phyloP scores from a whole-genome alignment of 1,140 invertebrate genomes.

The Eriocheir sinensis region DNA sequence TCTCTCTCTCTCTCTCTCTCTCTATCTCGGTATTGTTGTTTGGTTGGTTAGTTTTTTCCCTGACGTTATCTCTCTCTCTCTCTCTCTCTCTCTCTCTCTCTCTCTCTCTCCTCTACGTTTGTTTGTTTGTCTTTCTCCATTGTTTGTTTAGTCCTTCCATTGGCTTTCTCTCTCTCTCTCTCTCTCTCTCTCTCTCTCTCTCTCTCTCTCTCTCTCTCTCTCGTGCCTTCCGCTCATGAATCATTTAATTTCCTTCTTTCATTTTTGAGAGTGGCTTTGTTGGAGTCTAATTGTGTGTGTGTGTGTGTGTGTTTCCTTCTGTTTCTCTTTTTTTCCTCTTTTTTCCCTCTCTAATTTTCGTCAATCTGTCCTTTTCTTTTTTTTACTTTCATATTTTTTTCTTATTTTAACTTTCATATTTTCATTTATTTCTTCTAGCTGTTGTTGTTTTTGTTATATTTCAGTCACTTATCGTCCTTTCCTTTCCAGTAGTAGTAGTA shows the following conservation, averaged over 20 bases:
- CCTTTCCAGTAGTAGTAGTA: too few species aligned
- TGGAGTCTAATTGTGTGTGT: too few species aligned
- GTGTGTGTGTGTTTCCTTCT: too few species aligned
- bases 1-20: background rate
- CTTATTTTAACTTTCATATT: too few species aligned
- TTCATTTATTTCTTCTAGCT: background rate
- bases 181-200: conserved; percentile 17
- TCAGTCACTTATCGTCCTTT: too few species aligned
- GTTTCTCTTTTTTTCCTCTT: conserved; percentile 29
- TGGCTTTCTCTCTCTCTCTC: conserved; percentile 26
- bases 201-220: background rate
- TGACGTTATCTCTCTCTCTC: background rate
- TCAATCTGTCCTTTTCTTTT: too few species aligned
- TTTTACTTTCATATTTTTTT: background rate
- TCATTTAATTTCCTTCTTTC: too few species aligned
- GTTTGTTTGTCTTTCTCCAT: background rate
- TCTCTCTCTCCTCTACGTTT: background rate
- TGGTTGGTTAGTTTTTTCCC: background rate
- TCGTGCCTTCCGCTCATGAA: too few species aligned
- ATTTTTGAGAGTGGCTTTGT: too few species aligned
- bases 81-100: background rate
- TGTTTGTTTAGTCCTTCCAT: background rate
- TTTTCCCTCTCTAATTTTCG: background rate
- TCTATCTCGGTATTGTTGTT: background rate
- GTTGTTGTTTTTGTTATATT: too few species aligned